phyloP scores from a whole-genome alignment of 2,113 vertebrate genomes.

The Colaptes auratus region DNA sequence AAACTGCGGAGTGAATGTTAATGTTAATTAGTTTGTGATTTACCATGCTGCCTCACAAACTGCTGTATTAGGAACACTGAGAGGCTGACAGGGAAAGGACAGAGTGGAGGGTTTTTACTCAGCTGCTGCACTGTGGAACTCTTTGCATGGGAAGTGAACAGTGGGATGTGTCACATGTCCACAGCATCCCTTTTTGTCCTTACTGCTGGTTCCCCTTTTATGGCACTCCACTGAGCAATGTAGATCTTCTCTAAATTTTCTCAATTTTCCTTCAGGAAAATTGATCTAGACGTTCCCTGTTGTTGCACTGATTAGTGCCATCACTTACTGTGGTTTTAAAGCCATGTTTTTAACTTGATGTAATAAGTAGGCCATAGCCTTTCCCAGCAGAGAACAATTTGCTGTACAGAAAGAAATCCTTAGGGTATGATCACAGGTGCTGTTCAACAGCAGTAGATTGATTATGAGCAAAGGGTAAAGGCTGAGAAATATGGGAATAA shows the following conservation, averaged over 20 bases:
- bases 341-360: neutral
- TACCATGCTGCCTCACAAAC: neutral
- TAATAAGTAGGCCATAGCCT: neutral
- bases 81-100: neutral
- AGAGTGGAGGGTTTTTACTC: neutral
- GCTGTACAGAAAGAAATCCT: neutral
- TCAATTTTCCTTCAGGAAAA: neutral
- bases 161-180: neutral
- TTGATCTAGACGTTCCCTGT: rapidly evolving
- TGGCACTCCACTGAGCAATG: neutral
- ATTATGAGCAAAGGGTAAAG: neutral
- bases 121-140: neutral
- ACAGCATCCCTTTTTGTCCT: neutral
- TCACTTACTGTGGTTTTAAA: neutral
- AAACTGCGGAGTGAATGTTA: neutral
- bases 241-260: neutral
- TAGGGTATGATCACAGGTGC: neutral
- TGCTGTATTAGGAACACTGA: neutral
- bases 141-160: neutral
- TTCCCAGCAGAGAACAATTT: neutral
- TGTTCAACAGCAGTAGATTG: neutral
- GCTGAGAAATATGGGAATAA: neutral
- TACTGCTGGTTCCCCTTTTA: neutral
- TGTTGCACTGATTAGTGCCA: neutral
- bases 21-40: neutral